Conservation (phyloP, 2,797 vertebrate species). For the Eulemur mongoz region DNA sequence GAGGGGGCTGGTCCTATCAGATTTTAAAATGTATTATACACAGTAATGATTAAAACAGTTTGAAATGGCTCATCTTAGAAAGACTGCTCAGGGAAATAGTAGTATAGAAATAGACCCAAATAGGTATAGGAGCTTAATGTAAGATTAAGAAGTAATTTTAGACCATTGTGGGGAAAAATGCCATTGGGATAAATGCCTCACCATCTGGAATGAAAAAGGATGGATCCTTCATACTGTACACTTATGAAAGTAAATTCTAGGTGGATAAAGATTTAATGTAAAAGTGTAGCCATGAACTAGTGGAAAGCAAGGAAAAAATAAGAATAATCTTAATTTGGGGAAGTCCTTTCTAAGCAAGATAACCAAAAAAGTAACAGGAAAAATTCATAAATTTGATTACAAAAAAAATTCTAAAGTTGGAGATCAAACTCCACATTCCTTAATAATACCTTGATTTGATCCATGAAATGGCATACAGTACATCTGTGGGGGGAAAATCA, state of each 20-base stretch:
- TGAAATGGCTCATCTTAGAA: not conserved
- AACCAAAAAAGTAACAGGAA: not conserved
- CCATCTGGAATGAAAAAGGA: not conserved
- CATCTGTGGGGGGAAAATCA: not conserved
- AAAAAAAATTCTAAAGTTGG: not conserved
- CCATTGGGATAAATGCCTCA: not conserved
- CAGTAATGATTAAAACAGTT: not conserved
- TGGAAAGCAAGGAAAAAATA: not conserved
- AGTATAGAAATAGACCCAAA: constrained; percentile 12
- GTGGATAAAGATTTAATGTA: not conserved
- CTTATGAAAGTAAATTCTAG: not conserved
- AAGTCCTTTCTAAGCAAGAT: not conserved
- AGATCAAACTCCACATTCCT: not conserved
- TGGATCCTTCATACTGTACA: not conserved
- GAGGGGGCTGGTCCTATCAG: not conserved
- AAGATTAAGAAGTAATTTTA: constrained; percentile 19
- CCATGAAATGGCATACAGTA: not conserved
- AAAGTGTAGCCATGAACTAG: not conserved
- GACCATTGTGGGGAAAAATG: not conserved
- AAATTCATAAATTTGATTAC: not conserved
- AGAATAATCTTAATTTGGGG: not conserved
- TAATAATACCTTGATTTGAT: not conserved
- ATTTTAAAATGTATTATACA: not conserved
- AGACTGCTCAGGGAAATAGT: not conserved
- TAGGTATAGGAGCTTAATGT: not conserved